Evolutionary conservation across 2,113 vertebrate species (phyloP), one percentile per base, ranked within the genome.

Genomic region (Diphyllodes magnificus): DNA sequence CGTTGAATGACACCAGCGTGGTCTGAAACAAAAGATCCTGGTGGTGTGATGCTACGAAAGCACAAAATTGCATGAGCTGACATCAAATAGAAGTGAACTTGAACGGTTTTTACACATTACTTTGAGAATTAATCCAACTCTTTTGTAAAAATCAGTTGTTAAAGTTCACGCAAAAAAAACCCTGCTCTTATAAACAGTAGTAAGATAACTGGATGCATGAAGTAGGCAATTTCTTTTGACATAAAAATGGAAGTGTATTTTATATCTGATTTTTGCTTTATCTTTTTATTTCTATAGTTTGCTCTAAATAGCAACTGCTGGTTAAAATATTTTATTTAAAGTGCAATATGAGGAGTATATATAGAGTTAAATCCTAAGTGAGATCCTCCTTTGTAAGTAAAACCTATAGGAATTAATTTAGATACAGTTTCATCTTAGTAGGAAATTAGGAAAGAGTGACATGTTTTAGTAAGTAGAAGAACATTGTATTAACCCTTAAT

Each of bases 21-120:
- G 66, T 31, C 47, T 83, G 90, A 82, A 86, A 93, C 66, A 80
- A 90, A 92, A 73, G 90, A 73, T 39, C 33, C 50, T 45, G 76
- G 68, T 2, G 13, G 12, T 30, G 37, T 21, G 80, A 23, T 72
- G 81, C 69, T 75, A 54, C 27, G 11, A 44, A 50, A 60, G 33
- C 69, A 68, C 56, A 24, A 21, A 37, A 75, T 8, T 84, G 65
- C 47, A 56, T 9, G 17, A 66, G 66, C 50, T 21, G 25, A 31
- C 47, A 51, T 64, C 83, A 49, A 47, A 64, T 30, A 44, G 23
- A 63, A 92, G 64, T 47, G 56, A 88, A 70, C 20, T 33, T 73
- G 59, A 64, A 71, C 0, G 0, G 15, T 7, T 82, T 93, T 51
- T n/a, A 15, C 13, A 1, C n/a, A 17, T 66, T 81, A 49, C 50